phyloP scores from a whole-genome alignment of 1,140 invertebrate species.

The Hetaerina americana region DNA sequence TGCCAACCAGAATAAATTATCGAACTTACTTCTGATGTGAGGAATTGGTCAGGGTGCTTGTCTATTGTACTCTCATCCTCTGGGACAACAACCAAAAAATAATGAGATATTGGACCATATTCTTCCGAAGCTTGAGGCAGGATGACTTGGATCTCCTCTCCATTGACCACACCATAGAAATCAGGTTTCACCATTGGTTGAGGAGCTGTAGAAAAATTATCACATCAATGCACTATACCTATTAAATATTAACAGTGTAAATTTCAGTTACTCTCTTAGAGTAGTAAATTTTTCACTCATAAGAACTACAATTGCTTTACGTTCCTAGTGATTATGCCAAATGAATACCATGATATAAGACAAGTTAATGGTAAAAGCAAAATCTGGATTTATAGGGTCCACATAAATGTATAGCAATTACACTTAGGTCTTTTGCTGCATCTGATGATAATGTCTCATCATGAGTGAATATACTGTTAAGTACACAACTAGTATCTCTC shows the following conservation, averaged over 20 bases:
- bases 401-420: no score
- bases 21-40: slow-evolving; percentile 58
- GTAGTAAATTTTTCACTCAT: neutral
- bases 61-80: slow-evolving; percentile 58
- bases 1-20: neutral
- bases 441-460: no score
- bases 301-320: neutral
- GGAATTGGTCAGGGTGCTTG: slow-evolving; percentile 79
- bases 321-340: no score
- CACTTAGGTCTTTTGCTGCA: no score
- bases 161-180: slow-evolving; percentile 75
- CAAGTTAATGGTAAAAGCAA: no score
- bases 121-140: slow-evolving; percentile 92
- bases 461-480: no score
- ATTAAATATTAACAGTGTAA: no score
- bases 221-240: no score
- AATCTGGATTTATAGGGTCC: no score
- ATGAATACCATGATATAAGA: no score
- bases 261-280: no score
- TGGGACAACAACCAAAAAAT: slow-evolving; percentile 91
- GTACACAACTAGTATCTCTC: no score
- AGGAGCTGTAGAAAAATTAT: slow-evolving; percentile 47
- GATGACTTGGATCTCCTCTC: slow-evolving; percentile 79
- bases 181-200: slow-evolving; percentile 92
- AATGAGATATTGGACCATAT: slow-evolving; percentile 97